Evolutionary conservation across 2,113 vertebrate species (phyloP).

Genomic region (Cathartes aura): DNA sequence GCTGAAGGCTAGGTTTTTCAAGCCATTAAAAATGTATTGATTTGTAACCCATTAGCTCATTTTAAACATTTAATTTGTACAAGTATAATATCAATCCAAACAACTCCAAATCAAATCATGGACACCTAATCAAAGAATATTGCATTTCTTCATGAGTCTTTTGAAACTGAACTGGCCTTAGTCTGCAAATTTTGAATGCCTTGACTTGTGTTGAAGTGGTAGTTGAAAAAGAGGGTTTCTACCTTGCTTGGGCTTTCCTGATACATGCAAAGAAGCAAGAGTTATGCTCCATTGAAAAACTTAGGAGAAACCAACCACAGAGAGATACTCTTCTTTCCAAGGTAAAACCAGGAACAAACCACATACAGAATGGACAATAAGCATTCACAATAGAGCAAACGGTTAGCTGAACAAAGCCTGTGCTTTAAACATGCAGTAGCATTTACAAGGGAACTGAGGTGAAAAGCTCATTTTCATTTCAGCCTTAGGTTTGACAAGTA

Average conservation of each 20-base stretch:
- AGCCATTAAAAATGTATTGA: not conserved
- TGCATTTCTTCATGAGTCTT: not conserved
- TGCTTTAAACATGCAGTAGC: not conserved
- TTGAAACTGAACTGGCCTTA: not conserved
- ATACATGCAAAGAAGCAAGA: not conserved
- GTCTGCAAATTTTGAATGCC: not conserved
- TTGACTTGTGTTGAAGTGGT: not conserved
- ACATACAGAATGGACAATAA: not conserved
- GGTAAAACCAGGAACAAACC: not conserved
- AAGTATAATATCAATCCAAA: not conserved
- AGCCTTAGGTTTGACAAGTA: not conserved
- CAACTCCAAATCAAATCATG: not conserved
- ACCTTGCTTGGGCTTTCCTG: not conserved
- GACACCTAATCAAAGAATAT: not conserved
- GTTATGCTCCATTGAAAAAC: not conserved
- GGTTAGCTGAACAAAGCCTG: not conserved
- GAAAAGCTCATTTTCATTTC: not conserved
- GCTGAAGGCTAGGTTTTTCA: not conserved
- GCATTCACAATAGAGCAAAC: not conserved
- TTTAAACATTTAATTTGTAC: not conserved
- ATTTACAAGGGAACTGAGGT: not conserved
- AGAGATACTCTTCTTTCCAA: not conserved
- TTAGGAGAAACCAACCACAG: not conserved
- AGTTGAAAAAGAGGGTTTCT: not conserved
- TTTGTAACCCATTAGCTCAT: not conserved